Base-by-base conservation (phyloP, 1,140 invertebrate genomes). In the Lasioglossum baleicum region DNA sequence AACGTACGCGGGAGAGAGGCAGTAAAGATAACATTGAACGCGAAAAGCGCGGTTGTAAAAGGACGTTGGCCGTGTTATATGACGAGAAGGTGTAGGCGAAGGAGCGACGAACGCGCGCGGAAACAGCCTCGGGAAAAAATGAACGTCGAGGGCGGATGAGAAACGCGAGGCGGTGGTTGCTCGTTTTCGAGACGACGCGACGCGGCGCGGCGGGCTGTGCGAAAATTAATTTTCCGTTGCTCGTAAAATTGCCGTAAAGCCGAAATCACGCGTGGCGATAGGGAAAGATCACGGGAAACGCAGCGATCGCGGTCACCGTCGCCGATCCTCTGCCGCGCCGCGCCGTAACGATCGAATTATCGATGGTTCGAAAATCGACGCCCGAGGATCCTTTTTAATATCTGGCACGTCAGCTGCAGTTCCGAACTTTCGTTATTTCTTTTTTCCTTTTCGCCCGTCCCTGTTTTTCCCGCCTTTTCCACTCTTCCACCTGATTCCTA, bases 341-440 rank as follows among this genome's bases (percentile, higher is more conserved):
- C 2, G 20, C 11, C 35, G 40, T 44, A 71, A 58, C 74, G 75
- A 77, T 31, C 51, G 63, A 71, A 71, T 77, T 71, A 81, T 76
- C 73, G 60, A 82, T 72, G 40, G 44, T 13, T 53, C 42, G 75
- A 70, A 68, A 79, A 85, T 86, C 63, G 64, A 67, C 51, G 53
- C 58, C 31, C 0, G 26, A 40, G 72, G 22, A 83, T 81, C 56
- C 71, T 83, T 83, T 85, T 86, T 86, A 86, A 86, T 86, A 83
- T 85, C 85, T 81, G 74, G n/a, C 74, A 75, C 81, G 82, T 85
- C 85, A 81, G 78, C 85, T 84, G 83, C 83, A 73, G 60, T 79
- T 44, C 7, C 5, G n/a, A 79, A 73, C 61, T 73, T 79, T 15
- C 35, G 69, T 35, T 79, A 71, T 79, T 73, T 73, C n/a, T 56